phyloP scores from a whole-genome alignment of 2,113 vertebrate genomes.

The Origma solitaria region DNA sequence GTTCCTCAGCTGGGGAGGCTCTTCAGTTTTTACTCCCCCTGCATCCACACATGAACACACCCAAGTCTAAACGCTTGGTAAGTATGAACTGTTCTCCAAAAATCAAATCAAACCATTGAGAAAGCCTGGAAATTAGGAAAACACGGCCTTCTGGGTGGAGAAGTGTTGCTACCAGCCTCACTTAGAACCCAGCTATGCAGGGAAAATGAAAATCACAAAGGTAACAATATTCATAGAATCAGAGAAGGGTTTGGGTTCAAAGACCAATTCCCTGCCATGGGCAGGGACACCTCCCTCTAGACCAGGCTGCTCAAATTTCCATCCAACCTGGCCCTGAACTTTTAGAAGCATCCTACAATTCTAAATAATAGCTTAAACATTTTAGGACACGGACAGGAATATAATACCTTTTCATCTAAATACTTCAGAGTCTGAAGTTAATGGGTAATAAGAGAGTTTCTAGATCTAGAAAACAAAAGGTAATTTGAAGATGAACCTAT shows the following conservation, averaged over 20 bases:
- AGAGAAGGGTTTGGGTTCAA: not conserved
- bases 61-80: not conserved
- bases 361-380: rapidly evolving
- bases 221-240: not conserved
- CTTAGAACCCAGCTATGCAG: not conserved
- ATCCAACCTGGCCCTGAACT: not conserved
- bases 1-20: rapidly evolving
- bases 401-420: not conserved
- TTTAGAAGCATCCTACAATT: not conserved
- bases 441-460: not conserved
- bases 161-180: not conserved
- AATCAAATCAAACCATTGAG: not conserved
- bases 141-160: not conserved
- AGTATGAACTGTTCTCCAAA: not conserved
- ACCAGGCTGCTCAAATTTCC: not conserved
- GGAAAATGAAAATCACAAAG: not conserved
- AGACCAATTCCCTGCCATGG: rapidly evolving
- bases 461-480: not conserved
- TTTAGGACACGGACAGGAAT: not conserved
- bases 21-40: not conserved
- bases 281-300: not conserved
- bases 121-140: not conserved
- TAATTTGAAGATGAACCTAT: not conserved
- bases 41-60: rapidly evolving
- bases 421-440: not conserved